Evolutionary conservation across 2,113 vertebrate species (phyloP).

Genomic region (Phycodurus eques): DNA sequence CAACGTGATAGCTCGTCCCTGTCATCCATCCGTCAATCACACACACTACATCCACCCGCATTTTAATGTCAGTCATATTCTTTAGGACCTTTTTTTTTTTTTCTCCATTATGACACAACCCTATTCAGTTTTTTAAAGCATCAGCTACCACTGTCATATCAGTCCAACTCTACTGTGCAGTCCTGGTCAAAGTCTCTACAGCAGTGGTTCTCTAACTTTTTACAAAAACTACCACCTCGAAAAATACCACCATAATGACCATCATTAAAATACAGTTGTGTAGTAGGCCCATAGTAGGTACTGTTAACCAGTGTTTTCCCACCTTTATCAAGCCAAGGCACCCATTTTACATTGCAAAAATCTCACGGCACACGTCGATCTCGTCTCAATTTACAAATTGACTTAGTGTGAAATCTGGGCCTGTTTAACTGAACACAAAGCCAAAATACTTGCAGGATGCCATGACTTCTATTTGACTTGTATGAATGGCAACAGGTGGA

Average conservation of each 20-base stretch:
- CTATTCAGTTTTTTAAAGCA: constrained; percentile 16
- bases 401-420: too few species aligned
- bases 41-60: constrained; percentile 35
- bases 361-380: too few species aligned
- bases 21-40: constrained; percentile 51
- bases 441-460: too few species aligned
- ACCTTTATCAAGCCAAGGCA: too few species aligned
- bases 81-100: neutral
- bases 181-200: constrained; percentile 12
- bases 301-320: too few species aligned
- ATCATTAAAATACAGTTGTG: too few species aligned
- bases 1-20: constrained; percentile 67
- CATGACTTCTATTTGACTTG: too few species aligned
- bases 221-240: neutral
- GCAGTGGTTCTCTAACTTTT: neutral
- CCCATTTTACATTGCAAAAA: too few species aligned
- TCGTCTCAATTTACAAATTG: too few species aligned
- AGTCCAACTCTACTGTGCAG: constrained; percentile 48
- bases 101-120: constrained; percentile 34
- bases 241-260: neutral
- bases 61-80: constrained; percentile 8
- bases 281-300: too few species aligned
- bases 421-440: too few species aligned
- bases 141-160: constrained; percentile 16
- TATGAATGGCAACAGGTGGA: too few species aligned